Base-by-base conservation (phyloP, 2,113 vertebrate genomes). In the Poeciliopsis occidentalis region DNA sequence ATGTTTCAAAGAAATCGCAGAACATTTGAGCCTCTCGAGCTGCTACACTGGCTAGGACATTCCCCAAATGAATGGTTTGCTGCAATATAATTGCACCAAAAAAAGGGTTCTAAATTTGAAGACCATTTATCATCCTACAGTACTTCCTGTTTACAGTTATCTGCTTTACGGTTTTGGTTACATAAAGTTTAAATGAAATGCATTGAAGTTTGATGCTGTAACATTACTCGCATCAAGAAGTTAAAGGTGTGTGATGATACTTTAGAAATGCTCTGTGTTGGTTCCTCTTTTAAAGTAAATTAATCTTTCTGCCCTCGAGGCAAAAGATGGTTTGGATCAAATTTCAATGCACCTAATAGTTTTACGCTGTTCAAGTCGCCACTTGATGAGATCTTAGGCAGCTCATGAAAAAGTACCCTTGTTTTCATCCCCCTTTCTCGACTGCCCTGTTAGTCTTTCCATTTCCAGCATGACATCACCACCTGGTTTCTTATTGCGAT, bases 291-390 rank as follows among this genome's bases (percentile, higher is more conserved):
- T 34, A 0, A 5, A 64, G 60, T 63, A 5, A 1, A 61, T 27
- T 24, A 4, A 62, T 26, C 15, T 3, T 34, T 8, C 30, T 13
- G 31, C 2, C 47, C n/a, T 30, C 51, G 29, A 54, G 4, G 12
- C 32, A 22, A 68, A 80, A 89, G 84, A 60, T 13, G 76, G 91
- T 88, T 85, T 67, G 82, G 77, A 62, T 87, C 82, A n/a, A 69
- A 79, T 89, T 88, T 81, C 82, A 12, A 80, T 73, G 69, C 73
- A 69, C 75, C 64, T 75, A 12, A 61, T 27, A 30, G 41, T 66
- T 13, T 3, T 34, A 12, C 13, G 12, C 61, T 44, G 26, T 68
- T 66, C 37, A n/a, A 64, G 63, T 26, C 10, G 60, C 68, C 60
- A 27, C 71, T 67, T 19, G 71, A 60, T 64, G 57, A 67, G 73